phyloP scores from a whole-genome alignment of 2,888 invertebrate genomes.

The Mesorhabditis spiculigera region DNA sequence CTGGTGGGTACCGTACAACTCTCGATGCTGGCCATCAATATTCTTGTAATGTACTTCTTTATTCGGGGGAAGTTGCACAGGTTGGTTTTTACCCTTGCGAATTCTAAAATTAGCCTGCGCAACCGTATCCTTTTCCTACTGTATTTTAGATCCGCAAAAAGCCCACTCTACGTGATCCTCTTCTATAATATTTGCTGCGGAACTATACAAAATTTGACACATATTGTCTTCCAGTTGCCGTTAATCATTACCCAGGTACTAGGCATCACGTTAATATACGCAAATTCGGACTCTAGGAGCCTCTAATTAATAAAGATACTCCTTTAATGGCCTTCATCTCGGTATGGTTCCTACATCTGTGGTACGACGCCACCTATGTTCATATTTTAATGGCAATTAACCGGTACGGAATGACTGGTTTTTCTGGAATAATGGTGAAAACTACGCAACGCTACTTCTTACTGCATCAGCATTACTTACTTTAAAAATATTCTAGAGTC shows the following conservation, averaged over 20 bases:
- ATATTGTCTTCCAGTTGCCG: background rate
- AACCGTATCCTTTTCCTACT: too few species aligned
- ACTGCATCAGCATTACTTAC: background rate
- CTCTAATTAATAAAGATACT: background rate
- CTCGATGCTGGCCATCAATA: background rate
- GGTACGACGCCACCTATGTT: background rate
- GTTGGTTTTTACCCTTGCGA: too few species aligned
- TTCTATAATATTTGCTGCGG: background rate
- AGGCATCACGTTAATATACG: too few species aligned
- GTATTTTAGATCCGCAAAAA: background rate
- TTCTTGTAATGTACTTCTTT: background rate
- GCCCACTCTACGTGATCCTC: background rate
- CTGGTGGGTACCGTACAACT: background rate
- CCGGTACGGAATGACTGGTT: background rate
- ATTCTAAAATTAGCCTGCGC: too few species aligned
- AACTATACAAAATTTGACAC: background rate
- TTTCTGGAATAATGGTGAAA: too few species aligned
- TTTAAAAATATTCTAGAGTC: conserved; percentile 1
- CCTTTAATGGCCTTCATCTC: background rate
- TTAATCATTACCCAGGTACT: background rate
- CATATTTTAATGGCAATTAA: background rate
- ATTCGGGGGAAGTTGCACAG: conserved; percentile 3
- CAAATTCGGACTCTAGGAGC: too few species aligned
- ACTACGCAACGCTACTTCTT: too few species aligned
- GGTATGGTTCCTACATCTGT: background rate